Evolutionary conservation across 2,113 vertebrate species (phyloP).

Genomic region (Neodon shergylaensis): DNA sequence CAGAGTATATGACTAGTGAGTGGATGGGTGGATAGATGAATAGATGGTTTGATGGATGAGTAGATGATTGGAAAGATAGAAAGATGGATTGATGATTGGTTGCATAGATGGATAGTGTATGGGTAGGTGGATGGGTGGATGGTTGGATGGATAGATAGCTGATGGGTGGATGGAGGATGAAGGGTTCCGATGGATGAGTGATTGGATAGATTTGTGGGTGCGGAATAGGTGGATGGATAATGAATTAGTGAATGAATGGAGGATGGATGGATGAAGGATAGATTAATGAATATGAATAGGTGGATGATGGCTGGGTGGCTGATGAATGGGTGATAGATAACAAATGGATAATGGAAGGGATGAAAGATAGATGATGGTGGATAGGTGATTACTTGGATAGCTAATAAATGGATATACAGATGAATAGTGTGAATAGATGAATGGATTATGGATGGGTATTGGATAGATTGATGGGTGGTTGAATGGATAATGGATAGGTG

Average conservation of each 20-base stretch:
- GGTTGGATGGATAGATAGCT: no score
- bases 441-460: neutral
- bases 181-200: neutral
- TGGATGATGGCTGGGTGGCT: no score
- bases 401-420: no score
- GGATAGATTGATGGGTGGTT: neutral
- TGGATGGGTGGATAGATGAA: neutral
- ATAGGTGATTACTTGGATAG: no score
- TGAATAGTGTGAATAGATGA: neutral
- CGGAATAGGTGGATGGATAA: no score
- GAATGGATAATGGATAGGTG: neutral
- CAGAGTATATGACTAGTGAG: neutral
- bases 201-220: neutral
- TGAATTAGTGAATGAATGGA: neutral
- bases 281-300: neutral
- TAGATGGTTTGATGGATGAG: neutral
- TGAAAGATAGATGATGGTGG: neutral
- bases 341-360: neutral
- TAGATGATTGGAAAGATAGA: no score
- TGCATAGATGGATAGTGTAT: neutral
- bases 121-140: neutral
- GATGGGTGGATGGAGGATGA: no score
- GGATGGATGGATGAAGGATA: neutral
- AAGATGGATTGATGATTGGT: neutral
- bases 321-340: neutral